These are phyloP conservation scores for Melanotaenia maccullochi DNA, from an alignment of 2,797 vertebrate genomes.

Conservation along the genomic window DNA sequence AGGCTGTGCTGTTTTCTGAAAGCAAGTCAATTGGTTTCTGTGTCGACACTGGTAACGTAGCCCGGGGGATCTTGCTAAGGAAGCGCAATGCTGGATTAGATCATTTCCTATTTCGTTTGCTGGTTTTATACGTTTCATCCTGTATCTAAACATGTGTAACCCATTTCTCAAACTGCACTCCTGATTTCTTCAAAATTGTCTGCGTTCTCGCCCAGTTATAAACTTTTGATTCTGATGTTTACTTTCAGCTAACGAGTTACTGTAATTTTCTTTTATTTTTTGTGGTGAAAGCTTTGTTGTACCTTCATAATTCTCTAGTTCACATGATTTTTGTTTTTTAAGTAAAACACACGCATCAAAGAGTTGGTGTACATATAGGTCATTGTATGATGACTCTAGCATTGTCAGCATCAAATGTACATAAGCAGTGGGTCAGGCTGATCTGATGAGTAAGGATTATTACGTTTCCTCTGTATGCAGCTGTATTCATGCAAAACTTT, in stretches of 20 bases:
- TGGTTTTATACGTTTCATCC: too few relatives aligned
- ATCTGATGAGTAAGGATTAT: slow-evolving; percentile 25
- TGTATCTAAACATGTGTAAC: too few relatives aligned
- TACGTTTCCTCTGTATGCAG: too few relatives aligned
- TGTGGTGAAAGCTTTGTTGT: neutral
- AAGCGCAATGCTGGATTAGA: neutral
- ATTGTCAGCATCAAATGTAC: slow-evolving; percentile 14
- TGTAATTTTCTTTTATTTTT: too few relatives aligned
- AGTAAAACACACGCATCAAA: slow-evolving; percentile 1
- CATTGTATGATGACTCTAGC: neutral
- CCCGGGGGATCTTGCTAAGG: slow-evolving; percentile 17
- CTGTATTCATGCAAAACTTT: too few relatives aligned
- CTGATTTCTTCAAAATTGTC: neutral
- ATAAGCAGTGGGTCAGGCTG: slow-evolving; percentile 21
- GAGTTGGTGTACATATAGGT: neutral
- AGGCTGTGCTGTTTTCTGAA: slow-evolving; percentile 30
- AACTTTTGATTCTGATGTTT: too few relatives aligned
- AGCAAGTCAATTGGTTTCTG: slow-evolving; percentile 36
- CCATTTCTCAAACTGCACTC: too few relatives aligned
- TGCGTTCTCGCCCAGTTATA: neutral
- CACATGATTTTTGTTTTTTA: slow-evolving; percentile 9
- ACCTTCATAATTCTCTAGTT: neutral
- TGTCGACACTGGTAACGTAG: slow-evolving; percentile 9
- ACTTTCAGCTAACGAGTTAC: too few relatives aligned
- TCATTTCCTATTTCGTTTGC: neutral